Evolutionary conservation across 2,113 vertebrate species (phyloP).

Genomic region (human): DNA sequence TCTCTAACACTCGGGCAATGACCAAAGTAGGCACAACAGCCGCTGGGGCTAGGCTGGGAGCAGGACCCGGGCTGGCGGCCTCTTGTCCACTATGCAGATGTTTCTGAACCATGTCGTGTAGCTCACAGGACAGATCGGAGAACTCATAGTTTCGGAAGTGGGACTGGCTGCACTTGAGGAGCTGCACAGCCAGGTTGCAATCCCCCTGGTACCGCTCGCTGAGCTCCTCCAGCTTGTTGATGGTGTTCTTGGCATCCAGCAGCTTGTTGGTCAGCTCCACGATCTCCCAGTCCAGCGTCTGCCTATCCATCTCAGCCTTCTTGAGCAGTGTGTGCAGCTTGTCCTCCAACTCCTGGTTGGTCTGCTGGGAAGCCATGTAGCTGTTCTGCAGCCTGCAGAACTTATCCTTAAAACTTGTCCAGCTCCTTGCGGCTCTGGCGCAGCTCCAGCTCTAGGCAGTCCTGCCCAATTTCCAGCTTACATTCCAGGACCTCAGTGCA

Average conservation of each 20-base stretch:
- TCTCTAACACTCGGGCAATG: slow-evolving; percentile 96
- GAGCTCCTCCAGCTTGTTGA: slow-evolving; percentile 96
- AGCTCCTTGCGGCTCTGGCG: slow-evolving; percentile 94
- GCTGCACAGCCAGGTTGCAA: slow-evolving; percentile 97
- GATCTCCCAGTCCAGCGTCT: slow-evolving; percentile 97
- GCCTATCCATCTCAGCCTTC: slow-evolving; percentile 97
- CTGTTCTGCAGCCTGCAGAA: slow-evolving; percentile 97
- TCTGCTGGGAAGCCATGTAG: slow-evolving; percentile 96
- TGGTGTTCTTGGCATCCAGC: slow-evolving; percentile 95
- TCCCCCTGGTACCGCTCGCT: slow-evolving; percentile 97
- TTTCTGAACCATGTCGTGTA: slow-evolving; percentile 97
- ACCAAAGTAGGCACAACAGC: slow-evolving; percentile 95
- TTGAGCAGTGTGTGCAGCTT: slow-evolving; percentile 96
- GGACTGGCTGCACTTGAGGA: slow-evolving; percentile 99
- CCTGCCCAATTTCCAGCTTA: slow-evolving; percentile 93
- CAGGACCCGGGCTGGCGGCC: slow-evolving; percentile 79
- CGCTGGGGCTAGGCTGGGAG: slow-evolving; percentile 85
- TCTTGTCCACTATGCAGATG: slow-evolving; percentile 92
- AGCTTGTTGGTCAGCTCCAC: slow-evolving; percentile 98
- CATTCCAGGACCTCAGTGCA: slow-evolving; percentile 95
- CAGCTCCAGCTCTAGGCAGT: slow-evolving; percentile 95
- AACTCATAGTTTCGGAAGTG: slow-evolving; percentile 99
- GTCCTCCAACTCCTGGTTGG: slow-evolving; percentile 98
- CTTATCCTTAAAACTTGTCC: slow-evolving; percentile 99
- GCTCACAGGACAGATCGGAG: slow-evolving; percentile 95